Evolutionary conservation across 2,888 invertebrate species (phyloP), one percentile per base, ranked within the genome.

Genomic region (Plusia festucae): DNA sequence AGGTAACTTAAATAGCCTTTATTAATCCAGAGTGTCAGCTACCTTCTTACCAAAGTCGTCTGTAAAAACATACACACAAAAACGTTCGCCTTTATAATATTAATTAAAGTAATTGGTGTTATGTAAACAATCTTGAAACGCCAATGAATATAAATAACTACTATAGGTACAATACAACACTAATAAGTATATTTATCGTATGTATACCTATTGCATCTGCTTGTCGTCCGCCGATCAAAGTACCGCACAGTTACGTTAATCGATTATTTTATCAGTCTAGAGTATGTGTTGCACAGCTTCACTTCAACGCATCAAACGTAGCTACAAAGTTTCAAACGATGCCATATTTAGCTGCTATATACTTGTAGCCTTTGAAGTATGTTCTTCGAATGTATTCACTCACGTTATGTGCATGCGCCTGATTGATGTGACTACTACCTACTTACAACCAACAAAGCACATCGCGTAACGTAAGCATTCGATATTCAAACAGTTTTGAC

Each of bases 331-430:
- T 73, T 58, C 59, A 56, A 72, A 72, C 63, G 66, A 77, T 74
- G 68, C 71, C 74, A 77, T 65, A 70, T 77, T 79, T 79, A 77
- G 71, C 69, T 60, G 54, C 56, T 72, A 63, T 68, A 61, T 74
- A 72, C 75, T 73, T 58, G 64, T 63, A 40, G 54, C 53, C 57
- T 77, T 79, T 79, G 78, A 79, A 79, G 74, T 77, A 70, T 67
- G 49, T 69, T 77, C 73, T 66, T 64, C 65, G 70, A 70, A 74
- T 79, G 63, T 74, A 60, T 68, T 76, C 69, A 70, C 68, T 71
- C 57, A 70, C 66, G 71, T 68, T 73, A 68, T 70, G 66, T 62
- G 60, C 56, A 66, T 70, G 68, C 65, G 67, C 56, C 59, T 79
- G 79, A 79, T 77, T 69, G 70, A 79, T 79, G 74, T 68, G 72